Conservation (phyloP, 2,888 invertebrate species). For the Phoronis australis region DNA sequence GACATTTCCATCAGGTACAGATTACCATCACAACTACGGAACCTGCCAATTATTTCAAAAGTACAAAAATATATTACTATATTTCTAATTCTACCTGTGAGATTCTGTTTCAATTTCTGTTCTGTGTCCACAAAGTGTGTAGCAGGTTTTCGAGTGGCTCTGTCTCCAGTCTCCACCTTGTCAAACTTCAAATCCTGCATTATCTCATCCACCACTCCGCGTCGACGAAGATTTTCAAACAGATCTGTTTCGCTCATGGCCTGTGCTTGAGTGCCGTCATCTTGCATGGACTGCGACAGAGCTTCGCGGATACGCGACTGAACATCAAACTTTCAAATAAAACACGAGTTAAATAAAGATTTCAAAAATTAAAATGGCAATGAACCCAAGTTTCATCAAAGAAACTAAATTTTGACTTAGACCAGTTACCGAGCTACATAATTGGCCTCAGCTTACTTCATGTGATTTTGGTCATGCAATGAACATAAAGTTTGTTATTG, state of each 20-base stretch:
- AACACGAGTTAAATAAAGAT: not conserved
- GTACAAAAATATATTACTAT: too few species aligned
- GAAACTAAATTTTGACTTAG: too few species aligned
- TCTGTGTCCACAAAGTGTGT: slow-evolving; percentile 38
- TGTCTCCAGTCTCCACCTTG: too few species aligned
- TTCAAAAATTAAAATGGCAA: not conserved
- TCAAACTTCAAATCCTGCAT: slow-evolving; percentile 42
- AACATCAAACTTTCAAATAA: slow-evolving; percentile 32
- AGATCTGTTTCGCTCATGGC: slow-evolving; percentile 48
- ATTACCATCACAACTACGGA: slow-evolving; percentile 7
- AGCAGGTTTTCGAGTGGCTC: slow-evolving; percentile 19
- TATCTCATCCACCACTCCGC: slow-evolving; percentile 42
- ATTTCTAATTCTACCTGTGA: slow-evolving; percentile 29
- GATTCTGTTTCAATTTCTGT: slow-evolving; percentile 22
- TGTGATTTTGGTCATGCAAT: too few species aligned
- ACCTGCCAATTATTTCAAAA: slow-evolving; percentile 6
- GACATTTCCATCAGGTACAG: too few species aligned
- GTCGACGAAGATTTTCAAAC: slow-evolving; percentile 46
- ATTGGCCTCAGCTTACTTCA: too few species aligned
- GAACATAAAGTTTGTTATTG: too few species aligned
- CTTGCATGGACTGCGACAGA: slow-evolving; percentile 33
- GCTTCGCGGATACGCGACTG: slow-evolving; percentile 38
- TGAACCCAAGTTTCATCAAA: not conserved
- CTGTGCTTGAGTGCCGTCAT: slow-evolving; percentile 21
- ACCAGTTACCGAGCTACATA: too few species aligned